phyloP scores from a whole-genome alignment of 1,140 invertebrate genomes.

The Drosophila chauvacae region DNA sequence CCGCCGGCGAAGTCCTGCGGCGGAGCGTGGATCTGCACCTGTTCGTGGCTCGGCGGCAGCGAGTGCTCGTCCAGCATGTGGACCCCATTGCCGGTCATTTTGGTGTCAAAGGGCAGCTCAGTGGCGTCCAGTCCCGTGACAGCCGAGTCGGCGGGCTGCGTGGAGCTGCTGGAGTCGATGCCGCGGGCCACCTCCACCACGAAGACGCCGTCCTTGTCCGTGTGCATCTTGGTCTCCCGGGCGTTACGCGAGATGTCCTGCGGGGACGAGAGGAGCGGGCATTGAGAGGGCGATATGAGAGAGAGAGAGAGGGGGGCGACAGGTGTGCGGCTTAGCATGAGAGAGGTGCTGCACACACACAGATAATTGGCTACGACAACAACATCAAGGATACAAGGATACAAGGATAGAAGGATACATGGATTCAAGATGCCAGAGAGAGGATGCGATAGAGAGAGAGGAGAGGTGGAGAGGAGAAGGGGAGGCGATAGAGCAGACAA shows the following conservation, averaged over 20 bases:
- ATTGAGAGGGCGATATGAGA: conserved; percentile 14
- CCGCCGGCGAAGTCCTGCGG: conserved; percentile 83
- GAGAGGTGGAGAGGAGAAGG: background rate
- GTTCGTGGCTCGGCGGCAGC: conserved; percentile 67
- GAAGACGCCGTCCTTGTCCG: conserved; percentile 90
- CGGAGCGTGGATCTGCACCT: conserved; percentile 83
- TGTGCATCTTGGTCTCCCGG: conserved; percentile 88
- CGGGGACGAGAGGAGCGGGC: background rate
- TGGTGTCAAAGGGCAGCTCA: conserved; percentile 69
- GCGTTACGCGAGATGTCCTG: conserved; percentile 89
- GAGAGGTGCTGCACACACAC: conserved; percentile 15
- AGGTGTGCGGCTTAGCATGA: conserved; percentile 1
- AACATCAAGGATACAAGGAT: conserved; percentile 30
- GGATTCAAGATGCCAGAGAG: background rate
- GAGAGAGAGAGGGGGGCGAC: background rate
- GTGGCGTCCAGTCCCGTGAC: conserved; percentile 47
- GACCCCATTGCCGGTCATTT: conserved; percentile 35
- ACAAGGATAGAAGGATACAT: background rate
- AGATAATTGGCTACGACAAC: conserved; percentile 29
- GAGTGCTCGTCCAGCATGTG: conserved; percentile 53
- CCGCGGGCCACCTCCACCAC: conserved; percentile 88
- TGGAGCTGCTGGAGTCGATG: conserved; percentile 67
- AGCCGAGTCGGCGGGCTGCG: conserved; percentile 60
- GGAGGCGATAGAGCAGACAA: conserved; percentile 53
- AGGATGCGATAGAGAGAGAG: background rate